These are phyloP conservation scores for Clusia tigrina DNA, from an alignment of 2,888 invertebrate genomes.

Conservation along the genomic window DNA sequence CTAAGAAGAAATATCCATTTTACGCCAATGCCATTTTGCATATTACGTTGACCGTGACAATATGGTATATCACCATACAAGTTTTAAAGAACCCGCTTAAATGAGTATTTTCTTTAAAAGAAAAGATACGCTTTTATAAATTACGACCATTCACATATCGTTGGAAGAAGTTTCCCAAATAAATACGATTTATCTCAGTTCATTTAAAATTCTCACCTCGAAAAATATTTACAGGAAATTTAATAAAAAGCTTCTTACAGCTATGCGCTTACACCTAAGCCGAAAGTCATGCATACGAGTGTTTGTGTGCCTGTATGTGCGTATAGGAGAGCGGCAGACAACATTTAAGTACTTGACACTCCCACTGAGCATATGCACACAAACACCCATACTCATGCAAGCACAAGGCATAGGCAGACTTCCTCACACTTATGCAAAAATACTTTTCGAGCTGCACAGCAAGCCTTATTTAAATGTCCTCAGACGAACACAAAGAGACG, in stretches of 20 bases:
- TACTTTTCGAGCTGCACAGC: background rate
- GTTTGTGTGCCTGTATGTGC: background rate
- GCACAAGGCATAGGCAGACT: background rate
- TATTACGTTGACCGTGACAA: too few relatives aligned
- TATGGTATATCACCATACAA: too few relatives aligned
- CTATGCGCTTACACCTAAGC: background rate
- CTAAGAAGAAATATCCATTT: too few relatives aligned
- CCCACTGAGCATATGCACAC: background rate
- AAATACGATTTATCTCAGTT: too few relatives aligned
- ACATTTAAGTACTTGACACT: background rate
- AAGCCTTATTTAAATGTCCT: slow-evolving; percentile 25
- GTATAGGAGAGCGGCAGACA: background rate
- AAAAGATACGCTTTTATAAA: too few relatives aligned
- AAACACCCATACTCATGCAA: background rate
- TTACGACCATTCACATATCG: too few relatives aligned
- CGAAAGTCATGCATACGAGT: too few relatives aligned
- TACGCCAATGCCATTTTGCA: too few relatives aligned
- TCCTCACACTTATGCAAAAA: background rate
- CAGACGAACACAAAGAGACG: slow-evolving; percentile 7
- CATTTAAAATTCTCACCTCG: slow-evolving; percentile 21
- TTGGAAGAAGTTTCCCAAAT: too few relatives aligned
- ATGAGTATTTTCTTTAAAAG: too few relatives aligned
- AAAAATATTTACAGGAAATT: slow-evolving; percentile 23
- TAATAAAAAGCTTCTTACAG: slow-evolving; percentile 13
- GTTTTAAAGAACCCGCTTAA: too few relatives aligned